Conservation (phyloP, 92 coral and sea anemone species). For the Epizoanthus ramosus region DNA sequence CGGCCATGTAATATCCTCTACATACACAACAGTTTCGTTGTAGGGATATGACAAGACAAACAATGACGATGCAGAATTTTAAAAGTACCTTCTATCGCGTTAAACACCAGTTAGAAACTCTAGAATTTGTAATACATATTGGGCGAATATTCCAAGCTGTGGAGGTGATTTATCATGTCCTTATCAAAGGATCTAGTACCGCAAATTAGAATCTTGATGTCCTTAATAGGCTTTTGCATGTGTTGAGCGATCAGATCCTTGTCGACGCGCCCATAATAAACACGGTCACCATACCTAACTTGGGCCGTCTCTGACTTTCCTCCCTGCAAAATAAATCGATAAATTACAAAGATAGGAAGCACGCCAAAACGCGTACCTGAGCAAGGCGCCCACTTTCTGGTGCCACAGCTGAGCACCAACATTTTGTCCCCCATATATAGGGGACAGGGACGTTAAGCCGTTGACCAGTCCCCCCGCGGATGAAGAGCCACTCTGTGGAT, state of each 20-base stretch:
- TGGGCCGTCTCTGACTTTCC: slow-evolving; percentile 37
- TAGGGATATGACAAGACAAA: no score
- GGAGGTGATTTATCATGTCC: slow-evolving; percentile 81
- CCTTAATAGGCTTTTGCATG: slow-evolving; percentile 60
- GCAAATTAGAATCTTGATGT: slow-evolving; percentile 70
- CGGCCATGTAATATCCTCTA: no score
- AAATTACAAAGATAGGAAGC: background rate
- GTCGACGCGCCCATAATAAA: slow-evolving; percentile 70
- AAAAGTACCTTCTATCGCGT: no score
- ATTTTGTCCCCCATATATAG: no score
- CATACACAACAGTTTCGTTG: no score
- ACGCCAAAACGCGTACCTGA: background rate
- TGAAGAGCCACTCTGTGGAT: no score
- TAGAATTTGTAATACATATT: slow-evolving; percentile 76
- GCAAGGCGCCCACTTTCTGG: no score
- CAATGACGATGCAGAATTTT: no score
- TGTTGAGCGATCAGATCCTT: slow-evolving; percentile 62
- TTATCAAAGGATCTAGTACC: slow-evolving; percentile 93
- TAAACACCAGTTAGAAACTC: background rate
- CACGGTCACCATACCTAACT: slow-evolving; percentile 70
- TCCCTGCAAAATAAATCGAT: slow-evolving; percentile 33
- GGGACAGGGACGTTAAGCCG: no score
- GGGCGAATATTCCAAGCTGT: slow-evolving; percentile 49
- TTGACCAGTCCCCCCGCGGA: no score
- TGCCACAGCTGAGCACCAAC: no score